A percentile compares a stretch with the other conserved stretches of the same genome.
These are phyloP conservation scores for Leptothorax acervorum DNA, from an alignment of 2,888 invertebrate species.

Conservation along the genomic window DNA sequence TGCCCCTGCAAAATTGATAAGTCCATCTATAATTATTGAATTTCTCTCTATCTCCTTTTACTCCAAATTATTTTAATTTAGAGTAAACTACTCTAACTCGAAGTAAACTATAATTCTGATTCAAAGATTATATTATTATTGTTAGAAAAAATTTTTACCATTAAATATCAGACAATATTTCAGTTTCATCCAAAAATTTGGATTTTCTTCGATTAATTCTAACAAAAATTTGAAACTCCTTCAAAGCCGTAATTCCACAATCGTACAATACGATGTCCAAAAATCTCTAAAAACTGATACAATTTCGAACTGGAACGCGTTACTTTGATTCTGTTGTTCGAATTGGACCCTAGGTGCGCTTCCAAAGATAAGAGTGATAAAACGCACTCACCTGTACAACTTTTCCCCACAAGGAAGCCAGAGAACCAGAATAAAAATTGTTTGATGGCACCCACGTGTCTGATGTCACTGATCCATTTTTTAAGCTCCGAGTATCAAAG, in stretches of 20 bases:
- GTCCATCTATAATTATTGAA: too few species aligned
- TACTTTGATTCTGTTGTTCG: neutral
- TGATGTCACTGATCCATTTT: neutral
- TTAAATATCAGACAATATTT: neutral
- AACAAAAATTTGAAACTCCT: neutral
- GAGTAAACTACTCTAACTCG: too few species aligned
- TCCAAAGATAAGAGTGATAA: neutral
- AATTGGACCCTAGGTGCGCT: neutral
- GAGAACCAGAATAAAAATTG: constrained; percentile 6
- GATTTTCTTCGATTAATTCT: neutral
- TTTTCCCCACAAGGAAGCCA: neutral
- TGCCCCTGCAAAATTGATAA: too few species aligned
- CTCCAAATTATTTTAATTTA: neutral
- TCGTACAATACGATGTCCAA: neutral
- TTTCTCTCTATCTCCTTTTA: neutral
- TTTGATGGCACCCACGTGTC: neutral
- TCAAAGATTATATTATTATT: neutral
- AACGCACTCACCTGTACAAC: constrained; percentile 3
- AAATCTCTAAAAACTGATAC: neutral
- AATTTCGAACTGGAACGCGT: neutral
- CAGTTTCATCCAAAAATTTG: neutral
- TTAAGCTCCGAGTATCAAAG: neutral
- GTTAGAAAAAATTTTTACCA: neutral
- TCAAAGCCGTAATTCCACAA: neutral
- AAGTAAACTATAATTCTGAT: neutral